phyloP scores from a whole-genome alignment of 1,140 invertebrate species.

The Choristoneura fumiferana region DNA sequence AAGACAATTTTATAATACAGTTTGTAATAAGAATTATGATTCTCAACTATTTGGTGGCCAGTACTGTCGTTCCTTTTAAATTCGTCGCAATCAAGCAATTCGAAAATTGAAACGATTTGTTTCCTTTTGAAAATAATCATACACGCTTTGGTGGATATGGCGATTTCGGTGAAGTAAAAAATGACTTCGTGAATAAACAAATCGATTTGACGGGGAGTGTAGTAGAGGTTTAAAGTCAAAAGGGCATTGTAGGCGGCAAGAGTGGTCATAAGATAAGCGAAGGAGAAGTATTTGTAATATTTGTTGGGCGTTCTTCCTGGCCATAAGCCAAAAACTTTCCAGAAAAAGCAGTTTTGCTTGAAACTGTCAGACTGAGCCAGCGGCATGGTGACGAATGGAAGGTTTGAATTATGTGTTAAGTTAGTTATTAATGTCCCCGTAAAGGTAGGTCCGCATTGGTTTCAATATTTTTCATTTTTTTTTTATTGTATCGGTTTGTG shows the following conservation, averaged over 20 bases:
- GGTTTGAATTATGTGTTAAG: too few relatives aligned
- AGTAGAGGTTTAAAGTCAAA: conserved; percentile 46
- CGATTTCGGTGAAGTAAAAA: conserved; percentile 56
- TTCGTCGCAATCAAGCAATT: conserved; percentile 42
- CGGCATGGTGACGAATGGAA: not conserved
- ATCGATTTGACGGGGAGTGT: conserved; percentile 50
- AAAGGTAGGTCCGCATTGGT: too few relatives aligned
- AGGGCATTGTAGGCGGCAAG: conserved; percentile 43
- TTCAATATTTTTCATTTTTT: too few relatives aligned
- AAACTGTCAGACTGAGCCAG: conserved; percentile 25
- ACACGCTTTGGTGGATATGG: conserved; percentile 42
- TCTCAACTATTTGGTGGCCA: conserved; percentile 36
- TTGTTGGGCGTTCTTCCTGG: conserved; percentile 26
- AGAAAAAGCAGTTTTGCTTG: conserved; percentile 36
- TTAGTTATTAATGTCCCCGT: too few relatives aligned
- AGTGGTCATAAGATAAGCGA: conserved; percentile 39
- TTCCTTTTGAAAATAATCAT: conserved; percentile 47
- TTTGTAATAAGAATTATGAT: conserved; percentile 37
- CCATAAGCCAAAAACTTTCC: conserved; percentile 54
- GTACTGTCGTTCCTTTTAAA: conserved; percentile 42
- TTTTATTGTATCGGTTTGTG: too few relatives aligned
- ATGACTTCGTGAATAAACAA: conserved; percentile 50
- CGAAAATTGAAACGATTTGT: conserved; percentile 44
- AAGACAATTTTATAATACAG: conserved; percentile 37
- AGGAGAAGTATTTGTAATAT: conserved; percentile 50